phyloP scores from a whole-genome alignment of 2,113 vertebrate genomes.

The Calonectris borealis region DNA sequence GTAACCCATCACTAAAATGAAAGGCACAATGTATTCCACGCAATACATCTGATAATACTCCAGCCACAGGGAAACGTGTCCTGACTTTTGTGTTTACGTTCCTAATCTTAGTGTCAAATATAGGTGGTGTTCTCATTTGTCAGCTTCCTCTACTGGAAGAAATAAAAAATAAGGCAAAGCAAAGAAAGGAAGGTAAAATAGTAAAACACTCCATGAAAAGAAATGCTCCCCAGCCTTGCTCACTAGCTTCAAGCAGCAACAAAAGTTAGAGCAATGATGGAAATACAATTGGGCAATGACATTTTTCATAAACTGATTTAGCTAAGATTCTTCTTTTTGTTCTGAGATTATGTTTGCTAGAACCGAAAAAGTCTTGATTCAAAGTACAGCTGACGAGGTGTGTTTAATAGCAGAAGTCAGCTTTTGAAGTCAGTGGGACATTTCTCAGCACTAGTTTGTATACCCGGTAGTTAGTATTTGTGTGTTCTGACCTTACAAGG shows the following conservation, averaged over 20 bases:
- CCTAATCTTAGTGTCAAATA: not conserved
- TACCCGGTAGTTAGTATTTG: not conserved
- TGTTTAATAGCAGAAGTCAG: not conserved
- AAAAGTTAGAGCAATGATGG: fast-evolving
- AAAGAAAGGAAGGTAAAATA: not conserved
- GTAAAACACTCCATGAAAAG: not conserved
- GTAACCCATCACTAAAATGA: not conserved
- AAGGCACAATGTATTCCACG: not conserved
- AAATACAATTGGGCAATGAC: not conserved
- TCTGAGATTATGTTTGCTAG: not conserved
- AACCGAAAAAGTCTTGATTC: not conserved
- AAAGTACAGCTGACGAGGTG: not conserved
- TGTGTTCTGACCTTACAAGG: not conserved
- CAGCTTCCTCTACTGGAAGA: not conserved
- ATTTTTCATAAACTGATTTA: not conserved
- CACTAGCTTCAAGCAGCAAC: not conserved
- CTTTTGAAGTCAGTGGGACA: not conserved
- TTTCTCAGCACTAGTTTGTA: not conserved
- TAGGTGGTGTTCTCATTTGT: not conserved
- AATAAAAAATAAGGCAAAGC: not conserved
- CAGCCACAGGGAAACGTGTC: not conserved
- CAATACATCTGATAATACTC: not conserved
- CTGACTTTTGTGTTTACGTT: not conserved
- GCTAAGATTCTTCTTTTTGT: not conserved
- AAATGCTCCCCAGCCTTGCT: not conserved